Evolutionary conservation across 2,113 vertebrate genomes (phyloP).

Genomic region (Gavialis gangeticus): DNA sequence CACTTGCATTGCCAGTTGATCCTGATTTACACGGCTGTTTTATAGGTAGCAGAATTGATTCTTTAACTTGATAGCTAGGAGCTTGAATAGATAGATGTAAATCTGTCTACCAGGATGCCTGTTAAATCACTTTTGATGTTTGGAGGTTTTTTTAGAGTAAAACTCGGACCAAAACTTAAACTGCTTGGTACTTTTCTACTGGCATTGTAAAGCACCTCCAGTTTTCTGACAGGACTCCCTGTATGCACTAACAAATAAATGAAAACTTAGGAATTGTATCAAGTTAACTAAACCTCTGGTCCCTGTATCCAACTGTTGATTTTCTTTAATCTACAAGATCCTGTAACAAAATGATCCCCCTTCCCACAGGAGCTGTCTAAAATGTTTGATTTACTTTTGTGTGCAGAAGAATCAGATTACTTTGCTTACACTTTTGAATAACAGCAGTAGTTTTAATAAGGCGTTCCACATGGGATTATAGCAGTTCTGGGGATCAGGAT

Average conservation of each 20-base stretch:
- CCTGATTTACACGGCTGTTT: neutral
- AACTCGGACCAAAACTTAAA: neutral
- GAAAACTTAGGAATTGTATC: accelerated
- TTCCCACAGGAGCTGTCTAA: neutral
- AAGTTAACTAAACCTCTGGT: neutral
- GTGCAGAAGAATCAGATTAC: neutral
- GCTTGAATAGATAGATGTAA: slow-evolving; percentile 24
- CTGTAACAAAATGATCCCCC: neutral
- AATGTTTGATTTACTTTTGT: slow-evolving; percentile 20
- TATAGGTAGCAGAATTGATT: slow-evolving; percentile 40
- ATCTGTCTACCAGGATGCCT: neutral
- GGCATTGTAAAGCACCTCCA: neutral
- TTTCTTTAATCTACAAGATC: neutral
- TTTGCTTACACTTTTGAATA: neutral
- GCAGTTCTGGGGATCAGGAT: neutral
- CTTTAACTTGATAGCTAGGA: slow-evolving; percentile 23
- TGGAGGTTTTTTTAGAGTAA: neutral
- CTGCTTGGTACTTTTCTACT: slow-evolving; percentile 15
- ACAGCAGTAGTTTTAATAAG: neutral
- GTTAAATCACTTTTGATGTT: neutral
- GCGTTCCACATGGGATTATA: neutral
- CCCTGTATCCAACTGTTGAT: neutral
- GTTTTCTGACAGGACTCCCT: neutral
- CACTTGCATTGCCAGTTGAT: neutral
- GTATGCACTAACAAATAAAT: neutral